Percentiles rank a stretch among this genome's conserved stretches.
Evolutionary conservation across 2,797 vertebrate genomes (phyloP).

Genomic region (Calcarius lapponicus): DNA sequence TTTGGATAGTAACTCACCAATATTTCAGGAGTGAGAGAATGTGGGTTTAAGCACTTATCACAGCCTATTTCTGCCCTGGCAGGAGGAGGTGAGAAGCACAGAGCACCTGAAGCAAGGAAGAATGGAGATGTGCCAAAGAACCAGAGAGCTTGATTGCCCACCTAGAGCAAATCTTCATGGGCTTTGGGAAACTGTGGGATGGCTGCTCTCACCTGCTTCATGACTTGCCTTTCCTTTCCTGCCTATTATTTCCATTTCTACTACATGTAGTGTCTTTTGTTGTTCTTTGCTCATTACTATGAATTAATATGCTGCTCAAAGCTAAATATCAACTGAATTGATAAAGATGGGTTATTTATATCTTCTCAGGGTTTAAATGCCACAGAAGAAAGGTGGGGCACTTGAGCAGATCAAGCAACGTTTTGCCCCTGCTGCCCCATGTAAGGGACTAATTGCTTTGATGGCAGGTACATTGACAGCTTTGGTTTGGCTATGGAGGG

Average conservation of each 20-base stretch:
- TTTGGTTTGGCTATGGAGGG: neutral
- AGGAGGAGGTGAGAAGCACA: neutral
- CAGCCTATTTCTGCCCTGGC: neutral
- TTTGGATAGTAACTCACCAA: neutral
- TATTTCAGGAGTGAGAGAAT: neutral
- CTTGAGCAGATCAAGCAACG: neutral
- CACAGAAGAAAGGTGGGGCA: neutral
- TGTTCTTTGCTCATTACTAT: neutral
- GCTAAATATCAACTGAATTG: neutral
- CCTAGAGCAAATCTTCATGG: neutral
- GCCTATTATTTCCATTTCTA: neutral
- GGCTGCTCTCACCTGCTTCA: neutral
- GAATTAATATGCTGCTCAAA: neutral
- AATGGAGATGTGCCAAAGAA: neutral
- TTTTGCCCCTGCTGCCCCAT: neutral
- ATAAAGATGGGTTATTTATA: neutral
- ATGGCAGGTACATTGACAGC: neutral
- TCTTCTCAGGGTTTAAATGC: neutral
- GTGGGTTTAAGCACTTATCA: neutral
- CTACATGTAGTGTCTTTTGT: neutral
- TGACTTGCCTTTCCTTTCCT: neutral
- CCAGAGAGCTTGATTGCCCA: neutral
- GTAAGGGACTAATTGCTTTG: neutral
- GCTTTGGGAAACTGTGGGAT: neutral
- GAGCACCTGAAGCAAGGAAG: neutral